phyloP scores from a whole-genome alignment of 2,888 invertebrate species.

The Troglohyphantes excavatus region DNA sequence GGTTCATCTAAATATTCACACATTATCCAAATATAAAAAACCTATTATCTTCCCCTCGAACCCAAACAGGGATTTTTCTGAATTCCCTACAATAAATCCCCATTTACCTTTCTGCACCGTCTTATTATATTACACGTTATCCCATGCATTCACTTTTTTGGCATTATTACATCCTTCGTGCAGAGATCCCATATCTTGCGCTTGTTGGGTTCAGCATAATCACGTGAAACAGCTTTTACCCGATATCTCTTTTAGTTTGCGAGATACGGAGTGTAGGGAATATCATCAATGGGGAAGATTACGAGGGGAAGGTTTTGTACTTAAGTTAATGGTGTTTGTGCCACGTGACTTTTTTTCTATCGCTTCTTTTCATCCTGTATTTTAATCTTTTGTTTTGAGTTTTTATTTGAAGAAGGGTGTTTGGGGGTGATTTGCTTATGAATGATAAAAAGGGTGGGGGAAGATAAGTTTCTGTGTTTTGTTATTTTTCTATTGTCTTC shows the following conservation, averaged over 20 bases:
- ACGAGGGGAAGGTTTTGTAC: conserved; percentile 51
- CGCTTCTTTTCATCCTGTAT: conserved; percentile 24
- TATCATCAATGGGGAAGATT: conserved; percentile 74
- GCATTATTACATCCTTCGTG: conserved; percentile 33
- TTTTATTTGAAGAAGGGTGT: not conserved
- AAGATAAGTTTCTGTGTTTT: conserved; percentile 17
- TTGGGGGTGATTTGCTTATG: conserved; percentile 67
- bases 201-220: conserved; percentile 68
- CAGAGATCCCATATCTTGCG: conserved; percentile 64
- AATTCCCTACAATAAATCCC: not conserved
- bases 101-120: conserved; percentile 3
- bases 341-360: conserved; percentile 5
- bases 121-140: conserved; percentile 60
- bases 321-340: conserved; percentile 64
- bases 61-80: not conserved
- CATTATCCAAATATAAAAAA: not conserved
- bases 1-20: not conserved
- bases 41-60: not conserved
- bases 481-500: not conserved
- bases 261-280: conserved; percentile 29
- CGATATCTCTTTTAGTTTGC: conserved; percentile 17
- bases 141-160: conserved; percentile 23
- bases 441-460: conserved; percentile 62
- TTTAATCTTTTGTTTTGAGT: conserved; percentile 38
- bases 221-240: conserved; percentile 36